Conservation (phyloP, 2,113 vertebrate species). For the mouse (Mus musculus) region DNA sequence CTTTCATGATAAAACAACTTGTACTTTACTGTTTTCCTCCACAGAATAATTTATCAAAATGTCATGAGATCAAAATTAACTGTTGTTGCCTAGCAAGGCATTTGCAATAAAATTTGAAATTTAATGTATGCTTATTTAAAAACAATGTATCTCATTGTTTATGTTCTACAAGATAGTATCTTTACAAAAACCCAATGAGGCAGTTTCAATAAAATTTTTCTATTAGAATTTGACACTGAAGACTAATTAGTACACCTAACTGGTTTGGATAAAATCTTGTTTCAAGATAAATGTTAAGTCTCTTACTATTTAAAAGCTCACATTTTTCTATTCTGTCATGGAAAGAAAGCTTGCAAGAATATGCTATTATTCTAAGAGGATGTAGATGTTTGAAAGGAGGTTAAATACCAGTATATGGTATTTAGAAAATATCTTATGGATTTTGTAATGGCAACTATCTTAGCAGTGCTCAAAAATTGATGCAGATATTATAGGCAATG, state of each 20-base stretch:
- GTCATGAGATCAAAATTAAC: conserved; percentile 25
- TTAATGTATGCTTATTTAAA: conserved; percentile 38
- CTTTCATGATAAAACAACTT: conserved; percentile 25
- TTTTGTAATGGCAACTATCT: conserved; percentile 74
- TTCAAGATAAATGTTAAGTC: conserved; percentile 63
- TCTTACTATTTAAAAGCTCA: conserved; percentile 41
- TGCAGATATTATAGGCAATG: conserved; percentile 77
- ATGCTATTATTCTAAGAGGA: not conserved
- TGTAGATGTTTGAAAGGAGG: not conserved
- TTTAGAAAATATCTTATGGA: conserved; percentile 40
- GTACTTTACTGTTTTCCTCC: not conserved
- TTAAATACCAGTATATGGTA: conserved; percentile 48
- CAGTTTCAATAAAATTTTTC: conserved; percentile 38
- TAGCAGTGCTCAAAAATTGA: conserved; percentile 59
- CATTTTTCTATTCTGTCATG: not conserved
- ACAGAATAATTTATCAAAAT: conserved; percentile 4
- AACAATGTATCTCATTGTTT: conserved; percentile 58
- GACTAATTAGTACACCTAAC: conserved; percentile 50
- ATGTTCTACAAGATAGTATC: not conserved
- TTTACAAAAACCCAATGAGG: conserved; percentile 57
- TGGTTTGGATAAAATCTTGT: conserved; percentile 55
- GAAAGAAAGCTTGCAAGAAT: conserved; percentile 35
- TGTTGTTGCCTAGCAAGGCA: not conserved
- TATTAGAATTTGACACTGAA: conserved; percentile 56
- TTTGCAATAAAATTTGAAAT: conserved; percentile 23